Conservation (phyloP, 2,888 invertebrate genomes). For the Notodonta ziczac region DNA sequence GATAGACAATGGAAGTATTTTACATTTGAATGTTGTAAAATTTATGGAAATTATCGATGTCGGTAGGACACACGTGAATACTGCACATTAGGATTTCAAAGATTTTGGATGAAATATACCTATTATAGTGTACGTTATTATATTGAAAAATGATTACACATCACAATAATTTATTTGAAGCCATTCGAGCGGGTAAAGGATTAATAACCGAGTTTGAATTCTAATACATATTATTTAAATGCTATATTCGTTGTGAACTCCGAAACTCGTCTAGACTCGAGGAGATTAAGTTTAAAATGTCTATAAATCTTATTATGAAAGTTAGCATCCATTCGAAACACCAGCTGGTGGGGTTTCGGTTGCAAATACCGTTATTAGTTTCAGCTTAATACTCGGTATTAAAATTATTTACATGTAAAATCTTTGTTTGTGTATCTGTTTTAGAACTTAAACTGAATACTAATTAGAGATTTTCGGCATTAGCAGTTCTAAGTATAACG, state of each 20-base stretch:
- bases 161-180: slow-evolving; percentile 9
- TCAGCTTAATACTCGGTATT: slow-evolving; percentile 5
- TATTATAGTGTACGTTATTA: too few relatives aligned
- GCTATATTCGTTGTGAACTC: slow-evolving; percentile 21
- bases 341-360: slow-evolving; percentile 9
- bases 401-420: slow-evolving; percentile 4
- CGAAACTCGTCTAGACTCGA: slow-evolving; percentile 23
- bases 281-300: slow-evolving; percentile 26
- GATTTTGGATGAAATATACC: too few relatives aligned
- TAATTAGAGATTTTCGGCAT: background rate
- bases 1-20: too few relatives aligned
- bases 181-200: slow-evolving; percentile 5
- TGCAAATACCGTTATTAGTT: slow-evolving; percentile 9
- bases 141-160: slow-evolving; percentile 9
- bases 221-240: slow-evolving; percentile 16
- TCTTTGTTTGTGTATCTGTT: slow-evolving; percentile 1
- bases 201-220: slow-evolving; percentile 12
- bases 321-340: slow-evolving; percentile 21
- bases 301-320: slow-evolving; percentile 36
- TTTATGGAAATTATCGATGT: too few relatives aligned
- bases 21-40: too few relatives aligned
- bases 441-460: slow-evolving; percentile 4
- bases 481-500: background rate
- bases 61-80: too few relatives aligned
- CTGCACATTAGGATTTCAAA: too few relatives aligned